Conservation (phyloP, 37 sponge, comb jelly and placozoan genomes). For the Oopsacas minuta region DNA sequence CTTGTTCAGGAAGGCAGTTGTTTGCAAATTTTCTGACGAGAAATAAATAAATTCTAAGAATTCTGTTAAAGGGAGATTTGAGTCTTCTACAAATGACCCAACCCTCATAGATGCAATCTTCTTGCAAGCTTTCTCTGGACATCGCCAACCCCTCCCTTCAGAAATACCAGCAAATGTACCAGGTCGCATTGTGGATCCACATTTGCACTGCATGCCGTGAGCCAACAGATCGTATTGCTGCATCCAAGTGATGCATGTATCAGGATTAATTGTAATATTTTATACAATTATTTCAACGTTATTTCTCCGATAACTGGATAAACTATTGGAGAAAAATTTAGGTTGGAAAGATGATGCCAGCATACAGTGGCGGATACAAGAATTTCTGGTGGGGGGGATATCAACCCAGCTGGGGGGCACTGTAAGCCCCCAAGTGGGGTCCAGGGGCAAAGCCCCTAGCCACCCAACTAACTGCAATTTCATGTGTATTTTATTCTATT, state of each 20-base stretch:
- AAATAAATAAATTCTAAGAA: neutral
- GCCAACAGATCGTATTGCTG: neutral
- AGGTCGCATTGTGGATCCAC: neutral
- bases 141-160: neutral
- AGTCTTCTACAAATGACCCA: neutral
- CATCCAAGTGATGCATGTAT: neutral
- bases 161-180: neutral
- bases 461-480: no score
- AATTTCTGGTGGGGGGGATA: no score
- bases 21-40: neutral
- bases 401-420: no score
- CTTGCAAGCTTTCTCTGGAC: neutral
- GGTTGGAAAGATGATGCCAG: no score
- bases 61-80: neutral
- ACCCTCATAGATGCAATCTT: neutral
- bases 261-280: neutral
- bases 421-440: no score
- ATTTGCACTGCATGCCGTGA: neutral
- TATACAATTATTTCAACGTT: neutral
- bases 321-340: neutral
- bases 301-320: neutral
- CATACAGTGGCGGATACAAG: no score
- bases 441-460: no score
- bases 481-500: no score
- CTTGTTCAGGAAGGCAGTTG: neutral